phyloP scores from a whole-genome alignment of 2,888 invertebrate genomes.

The Mythimna ferrago region DNA sequence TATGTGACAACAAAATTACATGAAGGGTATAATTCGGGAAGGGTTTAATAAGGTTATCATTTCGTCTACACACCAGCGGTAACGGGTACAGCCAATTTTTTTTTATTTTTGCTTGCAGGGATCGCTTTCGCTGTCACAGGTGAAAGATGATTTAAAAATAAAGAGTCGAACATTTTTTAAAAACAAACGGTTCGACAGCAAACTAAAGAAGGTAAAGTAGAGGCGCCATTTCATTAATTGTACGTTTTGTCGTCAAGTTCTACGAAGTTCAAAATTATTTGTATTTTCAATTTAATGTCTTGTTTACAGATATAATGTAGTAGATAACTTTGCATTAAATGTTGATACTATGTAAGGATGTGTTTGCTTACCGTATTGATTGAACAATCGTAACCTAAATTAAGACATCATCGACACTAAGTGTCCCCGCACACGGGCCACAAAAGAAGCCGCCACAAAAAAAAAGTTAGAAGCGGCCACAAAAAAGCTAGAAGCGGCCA shows the following conservation, averaged over 20 bases:
- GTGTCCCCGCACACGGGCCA: too few relatives aligned
- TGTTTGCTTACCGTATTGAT: slow-evolving; percentile 11
- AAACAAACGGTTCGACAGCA: slow-evolving; percentile 57
- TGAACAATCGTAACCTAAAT: background rate
- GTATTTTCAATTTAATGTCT: background rate
- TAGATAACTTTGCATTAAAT: background rate
- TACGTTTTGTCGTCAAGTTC: background rate
- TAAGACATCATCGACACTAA: too few relatives aligned
- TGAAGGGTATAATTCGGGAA: too few relatives aligned
- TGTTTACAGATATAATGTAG: background rate
- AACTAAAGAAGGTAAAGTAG: slow-evolving; percentile 49
- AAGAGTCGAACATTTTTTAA: slow-evolving; percentile 61
- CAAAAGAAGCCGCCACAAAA: too few relatives aligned
- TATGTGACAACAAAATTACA: too few relatives aligned
- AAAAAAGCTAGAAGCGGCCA: too few relatives aligned
- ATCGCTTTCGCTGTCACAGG: slow-evolving; percentile 58
- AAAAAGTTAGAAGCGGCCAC: too few relatives aligned
- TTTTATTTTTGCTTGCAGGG: slow-evolving; percentile 21
- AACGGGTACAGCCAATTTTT: background rate
- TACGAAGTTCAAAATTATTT: slow-evolving; percentile 10
- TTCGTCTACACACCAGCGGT: background rate
- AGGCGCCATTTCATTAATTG: background rate
- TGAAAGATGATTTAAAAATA: slow-evolving; percentile 56
- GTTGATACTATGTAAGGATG: background rate
- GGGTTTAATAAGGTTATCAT: too few relatives aligned